Evolutionary conservation across 1,140 invertebrate species (phyloP).

Genomic region (Drosophila obscura): DNA sequence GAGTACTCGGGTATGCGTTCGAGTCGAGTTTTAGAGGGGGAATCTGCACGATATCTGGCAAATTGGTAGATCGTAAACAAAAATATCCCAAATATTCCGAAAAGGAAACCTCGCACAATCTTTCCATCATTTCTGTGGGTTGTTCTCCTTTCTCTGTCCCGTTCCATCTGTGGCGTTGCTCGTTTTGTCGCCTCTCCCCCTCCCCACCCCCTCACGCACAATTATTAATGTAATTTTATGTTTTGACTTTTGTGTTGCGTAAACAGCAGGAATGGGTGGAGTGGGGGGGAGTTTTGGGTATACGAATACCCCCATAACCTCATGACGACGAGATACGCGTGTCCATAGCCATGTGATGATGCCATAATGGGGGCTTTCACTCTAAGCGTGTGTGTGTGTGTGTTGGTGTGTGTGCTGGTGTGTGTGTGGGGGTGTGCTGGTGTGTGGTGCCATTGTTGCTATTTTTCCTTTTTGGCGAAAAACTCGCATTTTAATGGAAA

Average conservation of each 20-base stretch:
- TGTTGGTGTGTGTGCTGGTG: not conserved
- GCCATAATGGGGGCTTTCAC: slow-evolving; percentile 28
- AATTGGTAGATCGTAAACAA: too few species aligned
- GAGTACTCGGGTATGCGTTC: too few species aligned
- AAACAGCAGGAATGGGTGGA: slow-evolving; percentile 39
- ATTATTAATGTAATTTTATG: slow-evolving; percentile 81
- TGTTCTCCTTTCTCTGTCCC: too few species aligned
- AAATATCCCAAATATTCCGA: too few species aligned
- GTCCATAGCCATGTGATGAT: slow-evolving; percentile 39
- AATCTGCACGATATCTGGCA: too few species aligned
- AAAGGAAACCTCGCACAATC: too few species aligned
- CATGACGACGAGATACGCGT: slow-evolving; percentile 3
- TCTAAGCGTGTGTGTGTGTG: not conserved
- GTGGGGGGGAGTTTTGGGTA: too few species aligned
- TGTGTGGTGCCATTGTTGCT: slow-evolving; percentile 31
- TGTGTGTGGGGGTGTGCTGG: slow-evolving; percentile 11
- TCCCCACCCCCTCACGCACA: slow-evolving; percentile 19
- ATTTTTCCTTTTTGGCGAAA: slow-evolving; percentile 25
- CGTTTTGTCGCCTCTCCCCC: not conserved
- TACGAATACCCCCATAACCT: too few species aligned
- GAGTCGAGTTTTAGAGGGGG: too few species aligned
- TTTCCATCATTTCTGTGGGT: too few species aligned
- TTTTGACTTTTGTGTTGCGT: slow-evolving; percentile 75
- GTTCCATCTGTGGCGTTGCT: not conserved
- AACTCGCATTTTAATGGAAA: slow-evolving; percentile 65